A percentile compares a stretch with the other conserved stretches of the same genome.
Evolutionary conservation across 2,888 invertebrate species (phyloP).

Genomic region (Drosophila testacea): DNA sequence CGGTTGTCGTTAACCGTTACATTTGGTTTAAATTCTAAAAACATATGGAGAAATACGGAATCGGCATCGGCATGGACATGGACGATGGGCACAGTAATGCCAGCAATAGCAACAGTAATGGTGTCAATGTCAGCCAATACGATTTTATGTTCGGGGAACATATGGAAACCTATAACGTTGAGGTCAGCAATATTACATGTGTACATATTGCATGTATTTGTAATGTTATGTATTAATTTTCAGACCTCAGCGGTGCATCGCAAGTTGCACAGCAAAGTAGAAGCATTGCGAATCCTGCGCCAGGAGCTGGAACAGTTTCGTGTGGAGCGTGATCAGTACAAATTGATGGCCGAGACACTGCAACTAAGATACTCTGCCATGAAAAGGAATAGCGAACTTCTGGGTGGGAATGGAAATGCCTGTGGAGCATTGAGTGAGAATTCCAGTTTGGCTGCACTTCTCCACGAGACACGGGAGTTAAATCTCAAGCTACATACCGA

Average conservation of each 20-base stretch:
- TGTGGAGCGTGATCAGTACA: constrained; percentile 92
- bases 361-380: constrained; percentile 86
- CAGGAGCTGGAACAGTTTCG: constrained; percentile 92
- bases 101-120: constrained; percentile 32
- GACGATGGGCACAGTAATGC: constrained; percentile 57
- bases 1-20: constrained; percentile 44
- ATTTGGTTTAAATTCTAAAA: constrained; percentile 10
- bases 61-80: constrained; percentile 54
- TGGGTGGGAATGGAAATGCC: constrained; percentile 52
- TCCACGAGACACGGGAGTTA: constrained; percentile 87
- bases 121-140: constrained; percentile 68
- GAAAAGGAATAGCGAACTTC: constrained; percentile 83
- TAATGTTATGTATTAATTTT: constrained; percentile 12
- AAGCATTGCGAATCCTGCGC: constrained; percentile 92
- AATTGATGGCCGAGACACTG: constrained; percentile 92
- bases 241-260: constrained; percentile 89
- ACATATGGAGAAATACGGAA: constrained; percentile 52
- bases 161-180: constrained; percentile 85
- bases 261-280: constrained; percentile 92
- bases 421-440: constrained; percentile 68
- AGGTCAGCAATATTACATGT: constrained; percentile 74
- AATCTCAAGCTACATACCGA: constrained; percentile 87
- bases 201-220: neutral
- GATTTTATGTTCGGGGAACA: constrained; percentile 84
- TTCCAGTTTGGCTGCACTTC: constrained; percentile 87